A percentile compares a stretch with the other conserved stretches of the same genome.
These are phyloP conservation scores for Vanessa tameamea DNA, from an alignment of 1,140 invertebrate species.

Conservation along the genomic window DNA sequence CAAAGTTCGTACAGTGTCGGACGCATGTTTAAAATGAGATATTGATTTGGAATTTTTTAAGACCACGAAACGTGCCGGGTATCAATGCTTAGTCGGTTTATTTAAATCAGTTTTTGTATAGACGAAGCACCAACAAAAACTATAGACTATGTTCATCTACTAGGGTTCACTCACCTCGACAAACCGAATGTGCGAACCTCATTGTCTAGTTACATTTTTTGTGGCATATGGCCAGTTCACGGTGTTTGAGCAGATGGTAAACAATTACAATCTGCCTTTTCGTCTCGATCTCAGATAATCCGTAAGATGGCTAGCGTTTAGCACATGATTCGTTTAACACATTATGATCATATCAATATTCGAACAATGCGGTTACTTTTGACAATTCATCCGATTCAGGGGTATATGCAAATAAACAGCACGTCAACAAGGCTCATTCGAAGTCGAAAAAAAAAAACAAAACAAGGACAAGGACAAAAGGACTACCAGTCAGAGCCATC, in stretches of 20 bases:
- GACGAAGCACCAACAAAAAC: conserved; percentile 67
- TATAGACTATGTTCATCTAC: conserved; percentile 60
- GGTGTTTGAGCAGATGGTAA: conserved; percentile 52
- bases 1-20: conserved; percentile 28
- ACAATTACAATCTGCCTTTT: conserved; percentile 43
- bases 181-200: conserved; percentile 73
- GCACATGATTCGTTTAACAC: conserved; percentile 22
- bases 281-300: conserved; percentile 34
- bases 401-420: conserved; percentile 68
- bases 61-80: conserved; percentile 39
- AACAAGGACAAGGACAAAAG: conserved; percentile 56
- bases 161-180: conserved; percentile 69
- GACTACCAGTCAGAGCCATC: conserved; percentile 42
- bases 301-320: conserved; percentile 15
- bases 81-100: conserved; percentile 57
- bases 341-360: conserved; percentile 46
- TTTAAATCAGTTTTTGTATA: conserved; percentile 65
- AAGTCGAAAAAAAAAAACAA: conserved; percentile 56
- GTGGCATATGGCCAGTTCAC: conserved; percentile 66
- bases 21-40: conserved; percentile 44
- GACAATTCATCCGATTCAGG: conserved; percentile 59
- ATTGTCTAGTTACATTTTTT: conserved; percentile 72
- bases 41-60: conserved; percentile 42
- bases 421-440: conserved; percentile 58
- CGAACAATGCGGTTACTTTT: conserved; percentile 55